phyloP scores from a whole-genome alignment of 2,797 vertebrate species.

The Erethizon dorsatum region DNA sequence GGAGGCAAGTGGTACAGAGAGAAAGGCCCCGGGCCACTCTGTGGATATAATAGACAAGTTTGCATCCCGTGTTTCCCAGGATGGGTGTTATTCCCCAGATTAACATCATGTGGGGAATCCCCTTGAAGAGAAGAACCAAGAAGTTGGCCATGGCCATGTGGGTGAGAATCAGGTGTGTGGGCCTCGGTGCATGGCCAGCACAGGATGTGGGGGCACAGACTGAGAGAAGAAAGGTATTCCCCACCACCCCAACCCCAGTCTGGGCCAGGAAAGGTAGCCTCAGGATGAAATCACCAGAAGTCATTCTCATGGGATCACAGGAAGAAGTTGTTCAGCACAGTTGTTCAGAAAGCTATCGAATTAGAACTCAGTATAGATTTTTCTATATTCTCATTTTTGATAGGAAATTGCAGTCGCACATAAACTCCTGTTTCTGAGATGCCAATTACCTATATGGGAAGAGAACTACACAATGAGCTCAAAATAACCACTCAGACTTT shows the following conservation, averaged over 20 bases:
- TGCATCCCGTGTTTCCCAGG: not conserved
- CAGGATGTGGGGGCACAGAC: not conserved
- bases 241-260: not conserved
- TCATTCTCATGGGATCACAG: not conserved
- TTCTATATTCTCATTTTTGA: not conserved
- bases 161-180: constrained; percentile 15
- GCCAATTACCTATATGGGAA: not conserved
- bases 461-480: not conserved
- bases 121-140: constrained; percentile 38
- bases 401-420: not conserved
- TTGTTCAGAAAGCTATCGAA: too few relatives aligned
- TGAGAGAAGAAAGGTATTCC: constrained; percentile 14
- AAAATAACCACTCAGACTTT: not conserved
- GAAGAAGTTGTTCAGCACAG: not conserved
- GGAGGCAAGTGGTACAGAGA: constrained; percentile 42
- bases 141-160: constrained; percentile 52
- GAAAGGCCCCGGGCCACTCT: constrained; percentile 8
- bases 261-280: constrained; percentile 21
- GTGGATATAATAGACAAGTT: constrained; percentile 8
- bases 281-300: not conserved
- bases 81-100: not conserved
- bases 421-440: not conserved
- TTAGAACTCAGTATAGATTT: not conserved
- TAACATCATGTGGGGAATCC: not conserved
- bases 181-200: not conserved